phyloP scores from a whole-genome alignment of 2,113 vertebrate species.

The Alexandromys fortis region DNA sequence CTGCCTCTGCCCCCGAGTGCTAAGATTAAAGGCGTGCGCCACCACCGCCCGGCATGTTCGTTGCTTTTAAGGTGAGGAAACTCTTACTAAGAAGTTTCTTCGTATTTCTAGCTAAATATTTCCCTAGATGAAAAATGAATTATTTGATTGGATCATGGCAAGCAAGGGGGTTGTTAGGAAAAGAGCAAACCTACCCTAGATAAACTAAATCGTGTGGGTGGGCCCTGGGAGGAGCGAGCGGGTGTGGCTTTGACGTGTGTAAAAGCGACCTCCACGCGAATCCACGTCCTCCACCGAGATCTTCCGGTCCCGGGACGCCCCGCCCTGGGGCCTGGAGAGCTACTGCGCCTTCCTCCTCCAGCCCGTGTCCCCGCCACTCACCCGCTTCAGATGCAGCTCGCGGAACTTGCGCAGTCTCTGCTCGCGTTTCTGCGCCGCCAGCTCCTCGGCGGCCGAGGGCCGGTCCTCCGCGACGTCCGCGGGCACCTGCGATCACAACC shows the following conservation, averaged over 20 bases:
- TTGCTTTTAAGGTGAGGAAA: background rate
- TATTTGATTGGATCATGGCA: background rate
- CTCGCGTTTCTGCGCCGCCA: conserved; percentile 89
- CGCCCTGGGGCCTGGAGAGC: background rate
- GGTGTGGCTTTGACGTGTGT: background rate
- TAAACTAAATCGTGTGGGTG: background rate
- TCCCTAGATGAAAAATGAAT: background rate
- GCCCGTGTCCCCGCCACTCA: conserved; percentile 71
- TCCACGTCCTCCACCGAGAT: background rate
- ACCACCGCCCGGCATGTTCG: background rate
- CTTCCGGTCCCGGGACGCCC: background rate
- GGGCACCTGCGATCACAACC: background rate
- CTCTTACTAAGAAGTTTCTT: background rate
- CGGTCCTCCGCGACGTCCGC: conserved; percentile 20
- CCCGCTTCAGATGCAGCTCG: conserved; percentile 95
- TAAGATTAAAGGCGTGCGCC: too few relatives aligned
- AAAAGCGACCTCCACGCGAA: background rate
- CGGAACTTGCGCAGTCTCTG: conserved; percentile 92
- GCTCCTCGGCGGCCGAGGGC: conserved; percentile 60
- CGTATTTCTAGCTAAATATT: background rate
- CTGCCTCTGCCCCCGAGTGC: too few relatives aligned
- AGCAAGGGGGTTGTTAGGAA: background rate
- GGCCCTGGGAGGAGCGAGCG: background rate
- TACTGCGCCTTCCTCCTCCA: background rate
- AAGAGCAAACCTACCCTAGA: background rate